Conservation (phyloP, 2,797 vertebrate species). For the Betta splendens region DNA sequence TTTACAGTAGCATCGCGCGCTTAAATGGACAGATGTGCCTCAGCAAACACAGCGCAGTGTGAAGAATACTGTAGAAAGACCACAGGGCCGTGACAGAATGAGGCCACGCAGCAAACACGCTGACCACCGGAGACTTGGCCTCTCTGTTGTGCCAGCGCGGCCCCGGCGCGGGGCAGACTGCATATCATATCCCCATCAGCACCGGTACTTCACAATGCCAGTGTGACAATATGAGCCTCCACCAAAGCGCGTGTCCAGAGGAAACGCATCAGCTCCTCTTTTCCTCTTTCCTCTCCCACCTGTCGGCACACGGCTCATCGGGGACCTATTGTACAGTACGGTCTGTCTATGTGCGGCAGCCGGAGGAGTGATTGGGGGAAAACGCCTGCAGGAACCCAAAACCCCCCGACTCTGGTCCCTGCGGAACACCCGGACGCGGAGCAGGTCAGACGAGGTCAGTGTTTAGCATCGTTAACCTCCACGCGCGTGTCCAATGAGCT, state of each 20-base stretch:
- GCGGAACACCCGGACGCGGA: too few relatives aligned
- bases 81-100: conserved; percentile 70
- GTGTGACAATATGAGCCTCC: conserved; percentile 24
- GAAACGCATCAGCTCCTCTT: conserved; percentile 69
- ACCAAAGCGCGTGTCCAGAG: conserved; percentile 58
- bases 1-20: not conserved
- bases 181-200: conserved; percentile 67
- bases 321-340: conserved; percentile 55
- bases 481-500: not conserved
- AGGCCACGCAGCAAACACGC: conserved; percentile 68
- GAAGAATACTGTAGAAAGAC: conserved; percentile 44
- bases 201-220: conserved; percentile 15
- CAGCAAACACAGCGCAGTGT: conserved; percentile 25
- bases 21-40: conserved; percentile 1
- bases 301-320: conserved; percentile 53
- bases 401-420: conserved; percentile 33
- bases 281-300: conserved; percentile 54
- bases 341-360: conserved; percentile 41
- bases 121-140: conserved; percentile 50
- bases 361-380: conserved; percentile 36
- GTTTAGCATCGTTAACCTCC: conserved; percentile 18
- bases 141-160: conserved; percentile 31
- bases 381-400: conserved; percentile 34
- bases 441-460: conserved; percentile 13
- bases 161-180: conserved; percentile 44